A percentile compares a stretch with the other conserved stretches of the same genome.
Evolutionary conservation across 30 jellyfish, hydroid and myxozoan genomes (phyloP).

Genomic region (Nemopilema nomurai): DNA sequence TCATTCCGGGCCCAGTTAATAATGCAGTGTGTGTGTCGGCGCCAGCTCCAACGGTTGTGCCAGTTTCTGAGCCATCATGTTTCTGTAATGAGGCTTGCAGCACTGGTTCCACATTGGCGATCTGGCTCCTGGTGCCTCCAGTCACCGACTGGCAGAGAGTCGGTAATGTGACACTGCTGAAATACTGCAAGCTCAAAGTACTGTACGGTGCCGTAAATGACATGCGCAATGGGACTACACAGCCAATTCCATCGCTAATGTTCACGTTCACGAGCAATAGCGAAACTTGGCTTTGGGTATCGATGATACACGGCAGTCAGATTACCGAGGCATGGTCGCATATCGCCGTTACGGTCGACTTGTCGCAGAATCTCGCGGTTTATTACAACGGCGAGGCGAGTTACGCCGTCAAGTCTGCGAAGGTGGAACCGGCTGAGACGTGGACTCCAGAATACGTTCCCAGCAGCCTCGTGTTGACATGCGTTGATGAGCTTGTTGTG

Average conservation of each 20-base stretch:
- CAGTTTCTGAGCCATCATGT: slow-evolving; percentile 7
- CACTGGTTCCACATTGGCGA: slow-evolving; percentile 18
- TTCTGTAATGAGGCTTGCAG: slow-evolving; percentile 1
- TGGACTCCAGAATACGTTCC: not conserved
- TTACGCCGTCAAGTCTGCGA: not conserved
- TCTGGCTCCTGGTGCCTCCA: slow-evolving; percentile 46
- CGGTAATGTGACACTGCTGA: slow-evolving; percentile 33
- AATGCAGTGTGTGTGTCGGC: slow-evolving; percentile 1
- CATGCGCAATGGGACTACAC: slow-evolving; percentile 40
- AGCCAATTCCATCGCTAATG: slow-evolving; percentile 36
- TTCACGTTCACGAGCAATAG: not conserved
- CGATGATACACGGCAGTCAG: slow-evolving; percentile 38
- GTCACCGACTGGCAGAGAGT: slow-evolving; percentile 36
- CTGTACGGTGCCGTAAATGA: slow-evolving; percentile 42
- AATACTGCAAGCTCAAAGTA: slow-evolving; percentile 18
- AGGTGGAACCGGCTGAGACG: not conserved
- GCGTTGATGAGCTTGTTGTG: slow-evolving; percentile 31
- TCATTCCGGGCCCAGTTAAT: slow-evolving; percentile 45
- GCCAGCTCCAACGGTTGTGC: not conserved
- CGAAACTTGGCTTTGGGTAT: slow-evolving; percentile 39
- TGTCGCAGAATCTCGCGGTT: not conserved
- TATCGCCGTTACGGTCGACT: slow-evolving; percentile 21
- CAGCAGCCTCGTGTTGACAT: not conserved
- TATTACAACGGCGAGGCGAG: slow-evolving; percentile 33
- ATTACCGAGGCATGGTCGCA: slow-evolving; percentile 46